These are phyloP conservation scores for Polyergus mexicanus DNA, from an alignment of 1,140 invertebrate species.

Conservation along the genomic window DNA sequence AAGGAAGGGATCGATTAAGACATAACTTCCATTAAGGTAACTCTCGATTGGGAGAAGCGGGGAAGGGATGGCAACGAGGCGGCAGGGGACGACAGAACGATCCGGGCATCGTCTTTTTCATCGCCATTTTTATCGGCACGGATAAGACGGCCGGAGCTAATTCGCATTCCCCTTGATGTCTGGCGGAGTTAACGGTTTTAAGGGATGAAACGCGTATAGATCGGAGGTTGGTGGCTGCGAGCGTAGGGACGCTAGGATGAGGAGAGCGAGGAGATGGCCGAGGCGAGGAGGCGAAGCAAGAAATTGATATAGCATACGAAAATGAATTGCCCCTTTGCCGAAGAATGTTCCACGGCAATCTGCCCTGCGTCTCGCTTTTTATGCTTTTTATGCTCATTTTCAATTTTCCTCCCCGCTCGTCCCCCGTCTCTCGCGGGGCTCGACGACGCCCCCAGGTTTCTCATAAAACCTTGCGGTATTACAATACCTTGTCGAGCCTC, in stretches of 20 bases:
- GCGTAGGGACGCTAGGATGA: slow-evolving; percentile 68
- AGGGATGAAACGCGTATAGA: slow-evolving; percentile 85
- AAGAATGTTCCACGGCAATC: slow-evolving; percentile 86
- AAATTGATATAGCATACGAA: slow-evolving; percentile 87
- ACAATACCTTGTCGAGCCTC: slow-evolving; percentile 76
- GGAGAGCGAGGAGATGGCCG: slow-evolving; percentile 54
- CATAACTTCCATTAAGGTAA: slow-evolving; percentile 66
- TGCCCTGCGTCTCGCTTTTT: slow-evolving; percentile 84
- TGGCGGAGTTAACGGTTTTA: slow-evolving; percentile 85
- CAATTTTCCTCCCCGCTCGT: slow-evolving; percentile 83
- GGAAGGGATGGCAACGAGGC: not conserved
- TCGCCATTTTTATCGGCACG: slow-evolving; percentile 78
- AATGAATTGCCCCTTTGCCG: slow-evolving; percentile 86
- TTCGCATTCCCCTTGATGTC: slow-evolving; percentile 86
- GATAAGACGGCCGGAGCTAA: slow-evolving; percentile 82
- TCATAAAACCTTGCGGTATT: slow-evolving; percentile 84
- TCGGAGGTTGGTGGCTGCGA: slow-evolving; percentile 76
- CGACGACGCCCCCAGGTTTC: slow-evolving; percentile 77
- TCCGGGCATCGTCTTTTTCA: slow-evolving; percentile 60
- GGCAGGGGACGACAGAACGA: slow-evolving; percentile 17
- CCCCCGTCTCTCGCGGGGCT: slow-evolving; percentile 64
- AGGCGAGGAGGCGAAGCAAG: slow-evolving; percentile 85
- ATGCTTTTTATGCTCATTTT: slow-evolving; percentile 87
- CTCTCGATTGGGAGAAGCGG: slow-evolving; percentile 21
- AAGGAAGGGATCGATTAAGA: slow-evolving; percentile 70